Percentiles rank a stretch among this genome's conserved stretches.
Evolutionary conservation across 2,797 vertebrate genomes (phyloP).

Genomic region (Eptatretus atami): DNA sequence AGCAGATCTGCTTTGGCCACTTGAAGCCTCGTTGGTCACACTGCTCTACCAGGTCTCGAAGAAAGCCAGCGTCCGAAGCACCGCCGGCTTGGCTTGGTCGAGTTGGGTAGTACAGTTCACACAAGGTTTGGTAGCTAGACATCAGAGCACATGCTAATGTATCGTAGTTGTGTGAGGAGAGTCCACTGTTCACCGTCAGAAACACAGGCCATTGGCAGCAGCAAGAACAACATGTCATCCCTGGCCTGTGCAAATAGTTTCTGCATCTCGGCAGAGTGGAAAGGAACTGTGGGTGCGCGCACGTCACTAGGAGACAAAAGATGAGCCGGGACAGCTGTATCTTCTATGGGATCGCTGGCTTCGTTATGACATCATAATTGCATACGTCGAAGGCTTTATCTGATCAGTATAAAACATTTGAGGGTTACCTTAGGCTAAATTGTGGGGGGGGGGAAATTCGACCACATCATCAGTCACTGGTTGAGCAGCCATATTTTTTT

Average conservation of each 20-base stretch:
- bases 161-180: conserved; percentile 46
- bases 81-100: conserved; percentile 30
- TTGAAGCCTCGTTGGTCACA: conserved; percentile 64
- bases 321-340: conserved; percentile 59
- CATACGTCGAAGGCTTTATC: too few relatives aligned
- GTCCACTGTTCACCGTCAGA: conserved; percentile 64
- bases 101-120: conserved; percentile 20
- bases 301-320: conserved; percentile 60
- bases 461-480: too few relatives aligned
- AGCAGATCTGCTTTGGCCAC: conserved; percentile 93
- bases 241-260: conserved; percentile 72
- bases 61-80: conserved; percentile 62
- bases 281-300: conserved; percentile 54
- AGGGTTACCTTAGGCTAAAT: too few relatives aligned
- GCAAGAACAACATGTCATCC: conserved; percentile 27
- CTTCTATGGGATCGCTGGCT: conserved; percentile 48
- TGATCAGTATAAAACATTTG: too few relatives aligned
- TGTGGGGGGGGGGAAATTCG: too few relatives aligned
- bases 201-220: conserved; percentile 67
- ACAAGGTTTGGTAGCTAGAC: conserved; percentile 38
- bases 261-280: conserved; percentile 53
- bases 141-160: conserved; percentile 52
- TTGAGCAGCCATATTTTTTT: too few relatives aligned
- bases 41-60: conserved; percentile 67
- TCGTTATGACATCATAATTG: too few relatives aligned